These are phyloP conservation scores for Aptenodytes patagonicus DNA, from an alignment of 2,113 vertebrate genomes.

Conservation along the genomic window DNA sequence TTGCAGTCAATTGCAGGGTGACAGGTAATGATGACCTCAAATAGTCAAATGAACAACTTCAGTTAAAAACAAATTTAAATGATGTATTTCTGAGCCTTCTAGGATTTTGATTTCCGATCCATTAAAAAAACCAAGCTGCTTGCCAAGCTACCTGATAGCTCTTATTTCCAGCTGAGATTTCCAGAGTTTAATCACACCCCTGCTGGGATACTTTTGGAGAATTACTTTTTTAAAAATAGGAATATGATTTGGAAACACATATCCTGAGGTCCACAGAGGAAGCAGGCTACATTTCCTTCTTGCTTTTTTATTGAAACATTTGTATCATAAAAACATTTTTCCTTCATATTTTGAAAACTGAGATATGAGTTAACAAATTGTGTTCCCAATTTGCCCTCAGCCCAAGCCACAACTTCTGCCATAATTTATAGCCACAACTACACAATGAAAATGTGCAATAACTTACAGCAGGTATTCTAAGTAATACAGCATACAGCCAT, in stretches of 20 bases:
- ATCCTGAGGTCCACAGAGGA: constrained; percentile 9
- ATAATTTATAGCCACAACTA: background rate
- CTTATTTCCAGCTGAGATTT: constrained; percentile 45
- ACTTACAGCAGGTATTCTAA: background rate
- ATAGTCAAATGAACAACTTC: background rate
- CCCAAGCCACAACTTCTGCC: background rate
- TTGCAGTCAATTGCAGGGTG: background rate
- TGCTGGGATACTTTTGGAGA: background rate
- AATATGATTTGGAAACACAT: constrained; percentile 51
- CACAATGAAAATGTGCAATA: background rate
- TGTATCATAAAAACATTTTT: constrained; percentile 3
- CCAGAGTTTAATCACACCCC: constrained; percentile 28
- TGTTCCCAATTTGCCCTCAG: background rate
- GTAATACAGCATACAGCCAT: background rate
- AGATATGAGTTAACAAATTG: constrained; percentile 24
- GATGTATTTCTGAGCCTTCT: background rate
- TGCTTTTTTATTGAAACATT: constrained; percentile 22
- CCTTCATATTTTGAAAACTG: background rate
- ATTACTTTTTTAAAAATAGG: constrained; percentile 39
- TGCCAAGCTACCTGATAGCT: constrained; percentile 2
- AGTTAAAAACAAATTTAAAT: background rate
- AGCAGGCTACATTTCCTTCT: background rate
- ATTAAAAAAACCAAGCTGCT: background rate
- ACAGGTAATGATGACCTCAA: background rate
- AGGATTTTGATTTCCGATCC: constrained; percentile 40